Base-by-base conservation (phyloP, 2,113 vertebrate genomes). In the Pica pica region DNA sequence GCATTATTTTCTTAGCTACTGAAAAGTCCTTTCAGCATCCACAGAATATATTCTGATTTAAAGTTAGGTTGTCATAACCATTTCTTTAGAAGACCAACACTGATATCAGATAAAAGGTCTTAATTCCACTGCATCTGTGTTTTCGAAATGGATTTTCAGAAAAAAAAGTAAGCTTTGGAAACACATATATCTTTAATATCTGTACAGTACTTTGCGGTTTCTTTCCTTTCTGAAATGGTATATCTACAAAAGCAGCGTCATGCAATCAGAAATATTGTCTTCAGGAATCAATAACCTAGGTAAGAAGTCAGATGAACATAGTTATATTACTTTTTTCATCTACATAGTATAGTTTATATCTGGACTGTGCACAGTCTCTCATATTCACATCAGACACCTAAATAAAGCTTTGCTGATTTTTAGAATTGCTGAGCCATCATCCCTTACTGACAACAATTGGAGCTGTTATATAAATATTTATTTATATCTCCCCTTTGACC, bases 381-480 rank as follows among this genome's bases (percentile, higher is more conserved):
- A 67, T 3, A 80, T 70, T 94, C 42, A 28, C 90, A 92, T 31
- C 71, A 83, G 92, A 70, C 42, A 75, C 24, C 44, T 91, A 85
- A 92, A 71, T 39, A 49, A 94, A 92, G 31, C 71, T 89, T 76
- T 91, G 47, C 67, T 90, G 84, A 57, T 80, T 88, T 95, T 95
- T 79, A n/a, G 63, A 83, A 61, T 77, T 87, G 70, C 75, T 86
- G 79, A 96, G 50, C 35, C 33, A 70, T 88, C 39, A 52, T 55
- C 39, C 37, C 39, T 80, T 74, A 50, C 50, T 67, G 63, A 91
- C 56, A 84, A 73, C 74, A 95, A 85, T 80, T 21, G 65, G 35
- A 94, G 39, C 55, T 82, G 46, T 70, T 92, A 44, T 50, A 86
- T 89, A 90, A 89, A 86, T 92, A 94, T 95, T 94, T 93, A 57